Base-by-base conservation (phyloP, 2,888 invertebrate genomes). In the Margaritifera margaritifera region DNA sequence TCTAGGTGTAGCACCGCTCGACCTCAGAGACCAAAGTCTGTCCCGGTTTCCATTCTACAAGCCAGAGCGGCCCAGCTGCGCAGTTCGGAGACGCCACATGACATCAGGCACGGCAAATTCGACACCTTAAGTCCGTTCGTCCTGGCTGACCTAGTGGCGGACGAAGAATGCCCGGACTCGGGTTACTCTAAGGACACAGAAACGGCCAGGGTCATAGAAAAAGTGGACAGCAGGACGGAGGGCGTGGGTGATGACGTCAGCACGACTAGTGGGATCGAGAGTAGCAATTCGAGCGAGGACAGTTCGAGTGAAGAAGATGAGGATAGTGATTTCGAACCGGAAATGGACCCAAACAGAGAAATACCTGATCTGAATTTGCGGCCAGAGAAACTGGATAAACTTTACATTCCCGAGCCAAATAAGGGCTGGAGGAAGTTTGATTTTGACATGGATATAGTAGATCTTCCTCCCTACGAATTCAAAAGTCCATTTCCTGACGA, bases 361-460 rank as follows among this genome's bases (percentile, higher is more conserved):
- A 72, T 83, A 62, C 82, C 84, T 6, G 72, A 81, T 22, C 68
- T 85, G 8, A 76, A 81, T 70, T 77, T 87, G 15, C 75, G 85
- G 64, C 87, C 86, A 0, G 87, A 86, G 64, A 81, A 80, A 69
- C 69, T 84, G 57, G 87, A 87, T 73, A 76, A 79, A 54, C 70
- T 86, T 59, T 79, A 84, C 66, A 75, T 81, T n/a, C 85, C 85
- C 0, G 83, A 80, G 58, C 78, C 81, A 42, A 78, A 79, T 56
- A 75, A 80, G 31, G 86, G 86, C 64, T 79, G 83, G 77, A 72
- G 81, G 11, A 78, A 82, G 53, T 86, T 83, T 65, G 86, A 87
- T 66, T 86, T 86, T 71, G 85, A 86, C 71, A 84, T 83, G 57
- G 75, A 79, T 27, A 83, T 82, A 27, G 72, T 80, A 22, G 84